Evolutionary conservation across 2,113 vertebrate genomes (phyloP).

Genomic region (Nothobranchius furzeri): DNA sequence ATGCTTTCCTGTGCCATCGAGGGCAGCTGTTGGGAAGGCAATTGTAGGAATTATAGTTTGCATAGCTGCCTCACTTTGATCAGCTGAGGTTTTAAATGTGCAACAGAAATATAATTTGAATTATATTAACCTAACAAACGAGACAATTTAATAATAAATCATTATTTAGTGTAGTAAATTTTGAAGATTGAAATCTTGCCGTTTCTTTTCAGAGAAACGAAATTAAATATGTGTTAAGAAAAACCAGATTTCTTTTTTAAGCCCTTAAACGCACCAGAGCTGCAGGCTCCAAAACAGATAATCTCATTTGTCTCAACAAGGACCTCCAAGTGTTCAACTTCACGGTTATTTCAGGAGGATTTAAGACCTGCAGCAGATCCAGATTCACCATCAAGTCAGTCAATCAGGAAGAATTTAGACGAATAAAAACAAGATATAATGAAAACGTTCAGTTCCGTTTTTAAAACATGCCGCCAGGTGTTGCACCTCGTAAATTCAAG

Average conservation of each 20-base stretch:
- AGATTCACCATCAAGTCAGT: slow-evolving; percentile 6
- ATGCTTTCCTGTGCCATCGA: not conserved
- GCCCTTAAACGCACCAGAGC: not conserved
- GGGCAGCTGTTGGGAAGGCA: slow-evolving; percentile 28
- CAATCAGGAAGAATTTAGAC: not conserved
- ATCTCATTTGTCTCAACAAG: slow-evolving; percentile 78
- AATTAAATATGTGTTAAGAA: too few relatives aligned
- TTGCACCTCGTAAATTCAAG: too few relatives aligned
- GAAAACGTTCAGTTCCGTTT: not conserved
- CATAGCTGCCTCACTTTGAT: not conserved
- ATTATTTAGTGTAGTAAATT: too few relatives aligned
- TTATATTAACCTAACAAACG: too few relatives aligned
- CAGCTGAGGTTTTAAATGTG: not conserved
- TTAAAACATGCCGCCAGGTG: too few relatives aligned
- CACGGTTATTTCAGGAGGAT: slow-evolving; percentile 76
- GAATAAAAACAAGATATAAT: too few relatives aligned
- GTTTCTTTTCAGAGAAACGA: too few relatives aligned
- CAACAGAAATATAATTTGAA: not conserved
- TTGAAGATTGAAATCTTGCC: too few relatives aligned
- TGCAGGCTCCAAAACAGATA: slow-evolving; percentile 64
- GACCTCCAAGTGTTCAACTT: slow-evolving; percentile 67
- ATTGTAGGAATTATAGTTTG: not conserved
- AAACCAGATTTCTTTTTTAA: too few relatives aligned
- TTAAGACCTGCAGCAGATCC: slow-evolving; percentile 48
- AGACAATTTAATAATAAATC: too few relatives aligned